A percentile compares a stretch with the other conserved stretches of the same genome.
phyloP scores from a whole-genome alignment of 2,888 invertebrate genomes.

The Tachina grossa region DNA sequence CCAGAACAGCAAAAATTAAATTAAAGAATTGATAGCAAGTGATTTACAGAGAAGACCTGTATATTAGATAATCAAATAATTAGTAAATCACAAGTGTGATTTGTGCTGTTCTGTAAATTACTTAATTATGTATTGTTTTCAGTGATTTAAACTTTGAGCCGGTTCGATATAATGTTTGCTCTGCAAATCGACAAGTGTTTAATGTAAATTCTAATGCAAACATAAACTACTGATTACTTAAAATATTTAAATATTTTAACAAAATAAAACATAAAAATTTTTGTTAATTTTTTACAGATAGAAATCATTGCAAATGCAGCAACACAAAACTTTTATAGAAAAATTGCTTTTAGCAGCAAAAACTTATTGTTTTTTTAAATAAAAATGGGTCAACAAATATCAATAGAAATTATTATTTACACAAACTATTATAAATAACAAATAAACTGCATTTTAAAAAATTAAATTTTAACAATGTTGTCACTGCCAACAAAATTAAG shows the following conservation, averaged over 20 bases:
- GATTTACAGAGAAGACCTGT: no score
- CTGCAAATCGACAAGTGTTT: no score
- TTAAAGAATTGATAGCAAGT: no score
- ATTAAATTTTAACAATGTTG: conserved; percentile 11
- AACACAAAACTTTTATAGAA: conserved; percentile 7
- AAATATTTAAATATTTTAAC: neutral
- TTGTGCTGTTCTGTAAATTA: no score
- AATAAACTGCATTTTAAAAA: conserved; percentile 23
- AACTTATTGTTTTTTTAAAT: neutral
- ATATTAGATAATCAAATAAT: no score
- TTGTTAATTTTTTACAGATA: conserved; percentile 5
- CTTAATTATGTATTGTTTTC: no score
- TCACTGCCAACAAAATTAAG: conserved; percentile 36
- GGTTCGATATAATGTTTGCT: no score
- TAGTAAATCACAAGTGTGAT: no score
- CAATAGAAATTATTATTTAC: conserved; percentile 12
- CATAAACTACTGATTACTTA: no score
- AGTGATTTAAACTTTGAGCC: no score
- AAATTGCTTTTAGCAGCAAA: neutral
- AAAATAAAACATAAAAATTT: neutral
- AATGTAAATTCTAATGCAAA: no score
- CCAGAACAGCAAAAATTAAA: no score
- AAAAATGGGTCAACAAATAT: conserved; percentile 19
- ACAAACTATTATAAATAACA: conserved; percentile 12
- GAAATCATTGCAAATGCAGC: neutral